These are phyloP conservation scores for Pissodes strobi DNA, from an alignment of 1,140 invertebrate species.

Conservation along the genomic window DNA sequence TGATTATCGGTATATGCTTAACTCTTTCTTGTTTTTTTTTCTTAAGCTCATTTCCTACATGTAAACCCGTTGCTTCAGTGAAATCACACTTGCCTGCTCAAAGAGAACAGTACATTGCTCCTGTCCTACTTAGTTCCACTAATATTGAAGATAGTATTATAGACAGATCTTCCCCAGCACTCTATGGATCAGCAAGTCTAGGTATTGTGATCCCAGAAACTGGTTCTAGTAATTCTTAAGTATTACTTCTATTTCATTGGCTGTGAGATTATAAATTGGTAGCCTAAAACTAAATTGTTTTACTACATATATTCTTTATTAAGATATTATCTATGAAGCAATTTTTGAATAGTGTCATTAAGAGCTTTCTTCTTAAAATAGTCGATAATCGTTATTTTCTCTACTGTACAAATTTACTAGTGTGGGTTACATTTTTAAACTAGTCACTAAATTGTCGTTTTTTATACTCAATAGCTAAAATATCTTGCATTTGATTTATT, in stretches of 20 bases:
- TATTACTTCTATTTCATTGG: conserved; percentile 6
- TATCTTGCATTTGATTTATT: no score
- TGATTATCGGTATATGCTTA: conserved; percentile 63
- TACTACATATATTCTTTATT: no score
- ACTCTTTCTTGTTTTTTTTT: conserved; percentile 61
- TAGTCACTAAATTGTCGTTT: no score
- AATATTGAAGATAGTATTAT: conserved; percentile 44
- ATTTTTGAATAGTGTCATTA: no score
- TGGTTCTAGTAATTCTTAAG: conserved; percentile 44
- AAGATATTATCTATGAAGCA: no score
- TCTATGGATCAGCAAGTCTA: conserved; percentile 47
- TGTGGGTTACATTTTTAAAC: no score
- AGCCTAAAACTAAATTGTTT: no score
- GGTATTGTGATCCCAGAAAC: conserved; percentile 40
- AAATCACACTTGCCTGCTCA: conserved; percentile 56
- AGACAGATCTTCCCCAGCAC: conserved; percentile 33
- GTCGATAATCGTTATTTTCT: no score
- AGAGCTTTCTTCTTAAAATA: no score
- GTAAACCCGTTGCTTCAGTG: conserved; percentile 52
- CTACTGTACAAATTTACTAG: no score
- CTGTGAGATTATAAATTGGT: no score
- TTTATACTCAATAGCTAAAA: no score
- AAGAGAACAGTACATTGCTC: conserved; percentile 61
- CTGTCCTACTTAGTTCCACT: conserved; percentile 59
- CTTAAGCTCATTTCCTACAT: conserved; percentile 63